phyloP scores from a whole-genome alignment of 92 coral and sea anemone species.

The Isaurus tuberculatus region DNA sequence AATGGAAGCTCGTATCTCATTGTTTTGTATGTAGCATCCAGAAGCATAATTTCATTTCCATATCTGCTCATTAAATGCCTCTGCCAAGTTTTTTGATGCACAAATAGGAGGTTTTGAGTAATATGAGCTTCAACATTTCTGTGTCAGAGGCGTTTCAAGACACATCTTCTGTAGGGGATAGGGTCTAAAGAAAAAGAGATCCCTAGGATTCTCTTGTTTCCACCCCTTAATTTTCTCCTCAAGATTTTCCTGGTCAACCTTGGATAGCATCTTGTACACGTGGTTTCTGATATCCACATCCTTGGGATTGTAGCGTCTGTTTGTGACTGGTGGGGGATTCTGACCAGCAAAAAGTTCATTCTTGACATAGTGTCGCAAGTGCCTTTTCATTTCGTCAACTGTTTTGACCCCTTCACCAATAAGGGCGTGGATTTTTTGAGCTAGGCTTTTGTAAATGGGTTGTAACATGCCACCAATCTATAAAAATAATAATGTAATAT shows the following conservation, averaged over 20 bases:
- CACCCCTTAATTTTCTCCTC: not conserved
- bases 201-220: not conserved
- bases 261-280: slow-evolving; percentile 21
- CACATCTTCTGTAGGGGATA: not conserved
- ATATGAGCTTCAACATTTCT: not conserved
- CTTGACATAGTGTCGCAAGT: slow-evolving; percentile 56
- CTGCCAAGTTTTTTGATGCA: not conserved
- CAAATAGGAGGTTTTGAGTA: slow-evolving; percentile 8
- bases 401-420: slow-evolving; percentile 69
- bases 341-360: slow-evolving; percentile 3
- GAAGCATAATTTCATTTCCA: not conserved
- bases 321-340: not conserved
- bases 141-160: not conserved
- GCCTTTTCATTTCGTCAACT: slow-evolving; percentile 72
- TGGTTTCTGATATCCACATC: slow-evolving; percentile 32
- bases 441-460: slow-evolving; percentile 61
- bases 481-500: not conserved
- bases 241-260: not conserved
- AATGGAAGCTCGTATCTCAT: not conserved
- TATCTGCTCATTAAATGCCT: not conserved
- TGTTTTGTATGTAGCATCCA: not conserved
- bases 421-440: slow-evolving; percentile 50
- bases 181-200: not conserved
- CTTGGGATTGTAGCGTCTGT: slow-evolving; percentile 2
- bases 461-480: slow-evolving; percentile 71